phyloP scores from a whole-genome alignment of 1,140 invertebrate genomes.

The Drosophila fuyamai region DNA sequence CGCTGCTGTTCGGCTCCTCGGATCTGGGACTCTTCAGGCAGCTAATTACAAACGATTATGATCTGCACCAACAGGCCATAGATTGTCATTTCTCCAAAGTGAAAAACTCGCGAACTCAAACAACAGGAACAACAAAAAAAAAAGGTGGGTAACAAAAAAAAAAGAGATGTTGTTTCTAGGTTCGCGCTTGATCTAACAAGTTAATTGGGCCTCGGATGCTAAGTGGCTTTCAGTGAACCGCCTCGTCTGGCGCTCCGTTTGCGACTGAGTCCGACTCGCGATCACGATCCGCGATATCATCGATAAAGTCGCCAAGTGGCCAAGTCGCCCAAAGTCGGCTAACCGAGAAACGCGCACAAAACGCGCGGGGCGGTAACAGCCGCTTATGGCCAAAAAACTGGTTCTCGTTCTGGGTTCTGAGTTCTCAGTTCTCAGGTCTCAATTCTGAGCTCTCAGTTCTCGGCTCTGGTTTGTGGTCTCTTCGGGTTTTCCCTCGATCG shows the following conservation, averaged over 20 bases:
- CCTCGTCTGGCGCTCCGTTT: slow-evolving; percentile 58
- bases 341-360: slow-evolving; percentile 45
- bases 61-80: slow-evolving; percentile 76
- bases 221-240: slow-evolving; percentile 48
- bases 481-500: slow-evolving; percentile 10
- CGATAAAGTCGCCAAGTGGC: slow-evolving; percentile 31
- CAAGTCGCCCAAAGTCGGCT: slow-evolving; percentile 9
- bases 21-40: neutral
- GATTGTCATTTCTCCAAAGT: slow-evolving; percentile 61
- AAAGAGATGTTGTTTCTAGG: slow-evolving; percentile 26
- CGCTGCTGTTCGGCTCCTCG: neutral
- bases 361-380: slow-evolving; percentile 1
- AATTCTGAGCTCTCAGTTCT: neutral
- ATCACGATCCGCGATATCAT: slow-evolving; percentile 6
- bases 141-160: neutral
- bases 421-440: slow-evolving; percentile 10
- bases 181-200: slow-evolving; percentile 43
- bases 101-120: slow-evolving; percentile 31
- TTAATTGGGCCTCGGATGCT: neutral
- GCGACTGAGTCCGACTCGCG: slow-evolving; percentile 51
- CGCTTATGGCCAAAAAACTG: slow-evolving; percentile 47
- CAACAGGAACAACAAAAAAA: slow-evolving; percentile 24
- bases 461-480: neutral
- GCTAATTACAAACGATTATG: slow-evolving; percentile 69
- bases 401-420: slow-evolving; percentile 31